Evolutionary conservation across 1,140 invertebrate genomes (phyloP).

Genomic region (Probaryconus sp.): DNA sequence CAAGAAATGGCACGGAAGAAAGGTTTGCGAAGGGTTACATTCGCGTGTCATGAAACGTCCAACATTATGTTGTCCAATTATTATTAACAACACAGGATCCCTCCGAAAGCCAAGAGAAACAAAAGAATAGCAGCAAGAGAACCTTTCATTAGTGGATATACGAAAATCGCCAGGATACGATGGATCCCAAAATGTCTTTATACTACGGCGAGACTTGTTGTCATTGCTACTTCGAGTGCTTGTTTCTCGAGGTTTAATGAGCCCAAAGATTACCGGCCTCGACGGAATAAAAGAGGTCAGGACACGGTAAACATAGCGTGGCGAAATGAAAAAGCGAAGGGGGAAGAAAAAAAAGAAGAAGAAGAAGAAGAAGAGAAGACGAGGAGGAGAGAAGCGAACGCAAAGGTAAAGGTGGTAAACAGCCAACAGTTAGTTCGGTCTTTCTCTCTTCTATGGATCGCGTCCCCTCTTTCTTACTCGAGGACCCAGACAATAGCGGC

Average conservation of each 20-base stretch:
- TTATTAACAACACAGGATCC: conserved; percentile 33
- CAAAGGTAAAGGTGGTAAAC: conserved; percentile 41
- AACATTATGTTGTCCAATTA: conserved; percentile 15
- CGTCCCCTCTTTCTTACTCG: conserved; percentile 10
- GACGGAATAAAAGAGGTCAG: conserved; percentile 66
- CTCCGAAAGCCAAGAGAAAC: conserved; percentile 10
- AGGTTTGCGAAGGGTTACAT: neutral
- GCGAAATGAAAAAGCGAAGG: conserved; percentile 41
- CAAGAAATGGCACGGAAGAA: conserved; percentile 14
- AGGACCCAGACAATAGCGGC: conserved; percentile 72
- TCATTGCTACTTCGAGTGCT: conserved; percentile 20
- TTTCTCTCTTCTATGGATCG: conserved; percentile 3
- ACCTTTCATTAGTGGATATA: too few relatives aligned
- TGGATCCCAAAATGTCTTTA: conserved; percentile 42
- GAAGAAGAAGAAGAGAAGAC: too few relatives aligned
- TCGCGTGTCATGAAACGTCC: neutral
- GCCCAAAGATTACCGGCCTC: conserved; percentile 49
- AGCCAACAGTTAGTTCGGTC: neutral
- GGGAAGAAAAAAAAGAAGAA: conserved; percentile 16
- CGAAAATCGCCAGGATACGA: conserved; percentile 19
- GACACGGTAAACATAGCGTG: conserved; percentile 62
- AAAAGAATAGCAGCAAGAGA: conserved; percentile 7
- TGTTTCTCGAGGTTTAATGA: conserved; percentile 48
- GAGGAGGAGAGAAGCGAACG: conserved; percentile 26
- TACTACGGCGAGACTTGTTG: conserved; percentile 2